Percentiles rank a stretch among this genome's conserved stretches.
phyloP scores from a whole-genome alignment of 2,888 invertebrate species.

The Crocallis elinguaria region DNA sequence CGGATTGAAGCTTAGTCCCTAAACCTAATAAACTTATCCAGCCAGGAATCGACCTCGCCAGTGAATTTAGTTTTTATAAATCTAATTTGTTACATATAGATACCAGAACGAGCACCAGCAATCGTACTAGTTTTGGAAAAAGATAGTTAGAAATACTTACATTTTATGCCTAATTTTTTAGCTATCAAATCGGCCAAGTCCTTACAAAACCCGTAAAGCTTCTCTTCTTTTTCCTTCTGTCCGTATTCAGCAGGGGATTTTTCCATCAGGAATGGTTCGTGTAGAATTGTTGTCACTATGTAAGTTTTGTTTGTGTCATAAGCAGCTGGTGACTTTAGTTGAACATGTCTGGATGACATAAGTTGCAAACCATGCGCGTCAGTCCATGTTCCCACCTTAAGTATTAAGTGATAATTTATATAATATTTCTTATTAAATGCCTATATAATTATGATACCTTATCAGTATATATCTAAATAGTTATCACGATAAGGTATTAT shows the following conservation, averaged over 20 bases:
- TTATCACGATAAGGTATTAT: too few relatives aligned
- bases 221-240: conserved; percentile 91
- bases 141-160: conserved; percentile 82
- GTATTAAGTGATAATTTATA: neutral
- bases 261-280: conserved; percentile 95
- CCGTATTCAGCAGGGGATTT: conserved; percentile 86
- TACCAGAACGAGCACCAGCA: too few relatives aligned
- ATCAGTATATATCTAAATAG: too few relatives aligned
- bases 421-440: neutral
- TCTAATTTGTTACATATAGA: too few relatives aligned
- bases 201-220: conserved; percentile 96
- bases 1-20: too few relatives aligned
- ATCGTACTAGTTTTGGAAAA: too few relatives aligned
- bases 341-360: conserved; percentile 90
- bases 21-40: too few relatives aligned
- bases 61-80: too few relatives aligned
- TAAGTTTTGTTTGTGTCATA: conserved; percentile 94
- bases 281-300: conserved; percentile 93
- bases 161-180: conserved; percentile 92
- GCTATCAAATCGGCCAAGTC: conserved; percentile 94
- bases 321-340: conserved; percentile 88
- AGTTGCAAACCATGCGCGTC: conserved; percentile 91
- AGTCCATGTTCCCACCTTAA: conserved; percentile 93
- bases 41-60: too few relatives aligned
- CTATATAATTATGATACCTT: too few relatives aligned